phyloP scores from a whole-genome alignment of 2,113 vertebrate genomes.

The Clupea harengus region DNA sequence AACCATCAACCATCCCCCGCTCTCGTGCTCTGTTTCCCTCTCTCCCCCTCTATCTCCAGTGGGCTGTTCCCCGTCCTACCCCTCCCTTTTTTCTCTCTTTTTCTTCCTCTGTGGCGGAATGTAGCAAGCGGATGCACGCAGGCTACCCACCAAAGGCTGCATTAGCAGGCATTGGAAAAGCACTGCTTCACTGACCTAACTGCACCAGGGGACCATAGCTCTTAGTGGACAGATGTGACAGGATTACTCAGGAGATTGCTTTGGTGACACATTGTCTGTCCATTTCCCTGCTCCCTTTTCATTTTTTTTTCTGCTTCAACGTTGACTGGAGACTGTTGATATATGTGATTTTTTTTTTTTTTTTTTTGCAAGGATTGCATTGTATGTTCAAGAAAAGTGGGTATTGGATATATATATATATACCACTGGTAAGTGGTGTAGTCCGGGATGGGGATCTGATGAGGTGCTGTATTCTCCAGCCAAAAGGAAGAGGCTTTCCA shows the following conservation, averaged over 20 bases:
- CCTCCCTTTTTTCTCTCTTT: slow-evolving; percentile 18
- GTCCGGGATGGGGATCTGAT: slow-evolving; percentile 1
- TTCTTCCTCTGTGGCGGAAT: slow-evolving; percentile 50
- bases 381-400: neutral
- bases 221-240: slow-evolving; percentile 27
- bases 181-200: slow-evolving; percentile 15
- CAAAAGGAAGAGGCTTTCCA: neutral
- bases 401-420: neutral
- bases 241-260: slow-evolving; percentile 38
- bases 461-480: neutral
- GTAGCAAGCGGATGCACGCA: slow-evolving; percentile 35
- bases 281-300: neutral
- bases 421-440: neutral
- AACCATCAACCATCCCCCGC: slow-evolving; percentile 48
- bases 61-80: slow-evolving; percentile 25
- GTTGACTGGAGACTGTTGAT: neutral
- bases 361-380: neutral
- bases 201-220: slow-evolving; percentile 3
- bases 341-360: neutral
- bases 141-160: slow-evolving; percentile 47
- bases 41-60: neutral
- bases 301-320: neutral
- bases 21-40: slow-evolving; percentile 10
- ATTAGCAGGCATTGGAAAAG: slow-evolving; percentile 26
- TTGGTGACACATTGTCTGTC: slow-evolving; percentile 18